These are phyloP conservation scores for Erebia ligea DNA, from an alignment of 2,888 invertebrate species.

Conservation along the genomic window DNA sequence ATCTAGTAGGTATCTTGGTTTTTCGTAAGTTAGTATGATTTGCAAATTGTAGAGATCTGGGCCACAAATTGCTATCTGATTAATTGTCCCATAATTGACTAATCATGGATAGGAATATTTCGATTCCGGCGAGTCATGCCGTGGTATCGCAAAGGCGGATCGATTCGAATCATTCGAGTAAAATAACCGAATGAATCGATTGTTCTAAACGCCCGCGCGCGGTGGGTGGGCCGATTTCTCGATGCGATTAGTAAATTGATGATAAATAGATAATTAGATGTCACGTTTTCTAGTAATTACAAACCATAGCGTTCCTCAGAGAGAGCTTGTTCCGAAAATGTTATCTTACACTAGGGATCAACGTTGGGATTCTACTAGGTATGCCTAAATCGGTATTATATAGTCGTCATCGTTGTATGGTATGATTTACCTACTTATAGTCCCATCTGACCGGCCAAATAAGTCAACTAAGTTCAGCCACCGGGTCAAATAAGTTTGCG, in stretches of 20 bases:
- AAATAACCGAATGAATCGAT: slow-evolving; percentile 73
- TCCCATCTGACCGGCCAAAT: too few relatives aligned
- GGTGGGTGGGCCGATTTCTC: slow-evolving; percentile 66
- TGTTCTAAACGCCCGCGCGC: slow-evolving; percentile 58
- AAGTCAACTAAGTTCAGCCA: too few relatives aligned
- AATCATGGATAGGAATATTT: slow-evolving; percentile 53
- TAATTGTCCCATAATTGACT: slow-evolving; percentile 64
- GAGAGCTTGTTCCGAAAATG: neutral
- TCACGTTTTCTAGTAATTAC: slow-evolving; percentile 49
- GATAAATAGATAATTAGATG: slow-evolving; percentile 51
- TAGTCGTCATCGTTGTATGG: too few relatives aligned
- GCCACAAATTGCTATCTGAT: slow-evolving; percentile 40
- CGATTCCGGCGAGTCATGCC: slow-evolving; percentile 53
- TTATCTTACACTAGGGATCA: neutral
- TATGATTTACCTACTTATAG: too few relatives aligned
- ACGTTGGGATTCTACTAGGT: neutral
- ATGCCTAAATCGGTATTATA: too few relatives aligned
- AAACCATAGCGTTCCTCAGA: slow-evolving; percentile 10
- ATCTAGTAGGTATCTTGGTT: too few relatives aligned
- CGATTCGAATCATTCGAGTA: slow-evolving; percentile 69
- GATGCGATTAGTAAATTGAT: slow-evolving; percentile 59
- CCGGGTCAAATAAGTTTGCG: too few relatives aligned
- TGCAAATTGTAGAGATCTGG: slow-evolving; percentile 13
- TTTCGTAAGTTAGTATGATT: neutral
- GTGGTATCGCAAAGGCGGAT: slow-evolving; percentile 67